Base-by-base conservation (phyloP, 2,888 invertebrate genomes). In the Lymantria dispar region DNA sequence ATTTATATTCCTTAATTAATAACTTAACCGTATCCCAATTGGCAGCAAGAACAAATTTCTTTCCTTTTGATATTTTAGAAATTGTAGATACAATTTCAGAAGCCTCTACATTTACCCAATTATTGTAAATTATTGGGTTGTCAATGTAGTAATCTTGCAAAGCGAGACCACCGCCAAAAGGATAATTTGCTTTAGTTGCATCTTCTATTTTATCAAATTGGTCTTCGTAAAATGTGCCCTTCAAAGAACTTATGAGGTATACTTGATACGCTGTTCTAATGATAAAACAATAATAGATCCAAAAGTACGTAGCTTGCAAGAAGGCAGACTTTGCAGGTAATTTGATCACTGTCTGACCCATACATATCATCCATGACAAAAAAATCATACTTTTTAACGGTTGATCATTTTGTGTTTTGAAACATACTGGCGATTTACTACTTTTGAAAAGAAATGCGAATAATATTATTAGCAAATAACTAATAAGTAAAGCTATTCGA, bases 211-310 rank as follows among this genome's bases (percentile, higher is more conserved):
- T 75, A 14, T 73, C 56, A 43, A 87, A 65, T 29, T 80, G 74
- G 31, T 63, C 50, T 47, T 67, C 74, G 47, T 80, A 80, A 50
- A 78, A 73, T 44, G 78, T 76, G 2, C 78, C 78, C 67, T 85
- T 83, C 38, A 89, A 68, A 0, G 78, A 81, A 56, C 72, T 74
- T 48, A 89, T 86, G 2, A 88, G 72, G 49, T 78, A 78, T 0
- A 82, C 83, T 64, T 87, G 87, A 52, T 87, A 89, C 45, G 80
- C 73, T 0, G 84, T 87, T 60, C 89, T 75, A n/a, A 88, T 64
- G 33, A 88, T 61, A 56, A 83, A 76, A 64, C 82, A 80, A 48
- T 83, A 87, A 80, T 79, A 83, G 22, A 85, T 76, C 88, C 87
- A 87, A 39, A 81, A 56, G 1, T 83, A 52, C 3, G 73, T 58